A percentile compares a stretch with the other conserved stretches of the same genome.
phyloP scores from a whole-genome alignment of 2,888 invertebrate genomes.

The Polydrusus tereticollis region DNA sequence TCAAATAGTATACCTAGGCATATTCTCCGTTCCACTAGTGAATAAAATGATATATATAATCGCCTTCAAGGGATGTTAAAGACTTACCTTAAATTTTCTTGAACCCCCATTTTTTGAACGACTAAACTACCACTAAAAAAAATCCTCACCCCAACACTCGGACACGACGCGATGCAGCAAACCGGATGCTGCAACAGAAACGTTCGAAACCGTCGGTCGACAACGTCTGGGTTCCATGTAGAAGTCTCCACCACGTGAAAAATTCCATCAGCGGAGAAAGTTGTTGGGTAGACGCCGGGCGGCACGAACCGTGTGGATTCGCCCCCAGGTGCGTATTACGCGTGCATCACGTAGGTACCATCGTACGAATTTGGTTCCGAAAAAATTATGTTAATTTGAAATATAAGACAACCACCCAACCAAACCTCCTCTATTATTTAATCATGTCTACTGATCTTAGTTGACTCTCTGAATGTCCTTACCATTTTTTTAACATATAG shows the following conservation, averaged over 20 bases:
- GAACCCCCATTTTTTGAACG: neutral
- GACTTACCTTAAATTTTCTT: neutral
- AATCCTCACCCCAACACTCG: neutral
- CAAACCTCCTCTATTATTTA: too few species aligned
- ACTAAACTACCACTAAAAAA: neutral
- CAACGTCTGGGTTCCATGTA: slow-evolving; percentile 26
- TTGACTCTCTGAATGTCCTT: too few species aligned
- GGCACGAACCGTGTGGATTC: neutral
- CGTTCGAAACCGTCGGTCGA: slow-evolving; percentile 27
- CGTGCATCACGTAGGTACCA: neutral
- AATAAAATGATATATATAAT: neutral
- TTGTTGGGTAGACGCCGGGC: slow-evolving; percentile 22
- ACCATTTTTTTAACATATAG: too few species aligned
- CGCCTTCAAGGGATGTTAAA: too few species aligned
- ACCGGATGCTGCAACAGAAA: slow-evolving; percentile 17
- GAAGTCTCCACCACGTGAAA: slow-evolving; percentile 27
- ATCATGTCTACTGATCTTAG: too few species aligned
- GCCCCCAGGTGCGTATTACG: slow-evolving; percentile 12
- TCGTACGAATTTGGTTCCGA: neutral
- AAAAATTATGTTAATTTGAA: neutral
- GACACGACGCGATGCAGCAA: neutral
- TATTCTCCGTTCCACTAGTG: too few species aligned
- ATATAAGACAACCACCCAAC: too few species aligned
- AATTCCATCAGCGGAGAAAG: slow-evolving; percentile 45
- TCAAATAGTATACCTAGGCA: too few species aligned